Percentiles rank a stretch among this genome's conserved stretches.
These are phyloP conservation scores for Brachyhypopomus gauderio DNA, from an alignment of 2,113 vertebrate genomes.

Conservation along the genomic window DNA sequence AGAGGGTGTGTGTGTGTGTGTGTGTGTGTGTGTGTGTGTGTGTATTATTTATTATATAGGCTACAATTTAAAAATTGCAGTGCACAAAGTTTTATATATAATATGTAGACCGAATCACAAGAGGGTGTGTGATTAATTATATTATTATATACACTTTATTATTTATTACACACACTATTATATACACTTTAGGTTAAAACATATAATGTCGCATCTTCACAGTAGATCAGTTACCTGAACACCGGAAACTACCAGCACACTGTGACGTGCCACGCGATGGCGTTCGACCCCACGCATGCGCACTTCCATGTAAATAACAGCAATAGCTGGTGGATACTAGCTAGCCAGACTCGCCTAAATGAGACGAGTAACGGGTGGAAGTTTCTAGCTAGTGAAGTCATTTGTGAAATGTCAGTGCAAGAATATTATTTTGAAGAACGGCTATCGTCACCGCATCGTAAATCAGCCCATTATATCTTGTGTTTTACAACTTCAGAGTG, in stretches of 20 bases:
- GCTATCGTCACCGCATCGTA: neutral
- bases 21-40: too few relatives aligned
- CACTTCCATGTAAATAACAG: constrained; percentile 74
- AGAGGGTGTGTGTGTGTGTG: too few relatives aligned
- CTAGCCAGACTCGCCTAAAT: neutral
- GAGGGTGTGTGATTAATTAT: too few relatives aligned
- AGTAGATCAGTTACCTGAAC: neutral
- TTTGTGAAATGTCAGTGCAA: neutral
- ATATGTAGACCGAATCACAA: too few relatives aligned
- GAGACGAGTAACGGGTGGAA: neutral
- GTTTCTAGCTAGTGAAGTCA: neutral
- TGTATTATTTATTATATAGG: too few relatives aligned
- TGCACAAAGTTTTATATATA: too few relatives aligned
- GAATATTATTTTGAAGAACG: neutral
- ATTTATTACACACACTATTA: too few relatives aligned
- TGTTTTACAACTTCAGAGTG: constrained; percentile 14
- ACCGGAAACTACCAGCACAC: neutral
- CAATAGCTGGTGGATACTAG: constrained; percentile 35
- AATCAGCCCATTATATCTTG: neutral
- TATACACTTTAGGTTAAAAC: too few relatives aligned
- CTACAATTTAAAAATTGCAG: too few relatives aligned
- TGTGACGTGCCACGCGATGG: neutral
- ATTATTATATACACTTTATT: too few relatives aligned
- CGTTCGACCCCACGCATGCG: constrained; percentile 62
- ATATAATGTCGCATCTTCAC: too few relatives aligned